These are phyloP conservation scores for Sus cebifrons DNA, from an alignment of 2,797 vertebrate genomes.

Conservation along the genomic window DNA sequence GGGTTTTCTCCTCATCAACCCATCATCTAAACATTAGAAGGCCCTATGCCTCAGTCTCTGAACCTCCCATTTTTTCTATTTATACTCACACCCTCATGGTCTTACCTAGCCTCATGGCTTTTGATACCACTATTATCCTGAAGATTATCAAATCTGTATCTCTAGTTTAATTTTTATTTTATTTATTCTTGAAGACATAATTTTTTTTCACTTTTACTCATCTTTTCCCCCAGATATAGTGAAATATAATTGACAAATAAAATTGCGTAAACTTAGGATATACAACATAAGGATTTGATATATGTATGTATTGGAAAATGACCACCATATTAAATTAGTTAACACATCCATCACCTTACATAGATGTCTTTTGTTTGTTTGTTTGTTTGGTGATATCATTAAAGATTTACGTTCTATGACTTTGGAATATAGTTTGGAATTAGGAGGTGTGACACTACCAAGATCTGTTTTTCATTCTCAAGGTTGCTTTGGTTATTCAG, in stretches of 20 bases:
- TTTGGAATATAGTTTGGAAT: conserved; percentile 2
- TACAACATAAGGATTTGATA: background rate
- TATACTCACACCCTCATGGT: background rate
- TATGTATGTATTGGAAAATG: background rate
- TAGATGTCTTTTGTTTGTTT: background rate
- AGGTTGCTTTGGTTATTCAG: background rate
- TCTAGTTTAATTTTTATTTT: background rate
- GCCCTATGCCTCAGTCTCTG: background rate
- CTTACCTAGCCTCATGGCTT: conserved; percentile 32
- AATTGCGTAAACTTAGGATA: background rate
- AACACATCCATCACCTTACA: background rate
- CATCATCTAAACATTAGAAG: background rate
- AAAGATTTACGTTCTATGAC: background rate
- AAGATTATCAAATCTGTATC: background rate
- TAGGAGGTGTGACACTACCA: background rate
- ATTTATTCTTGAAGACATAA: background rate
- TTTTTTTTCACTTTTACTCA: background rate
- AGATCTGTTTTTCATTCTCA: background rate
- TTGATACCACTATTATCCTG: background rate
- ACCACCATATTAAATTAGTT: background rate
- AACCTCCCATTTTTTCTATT: background rate
- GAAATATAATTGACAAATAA: conserved; percentile 13
- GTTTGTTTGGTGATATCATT: background rate
- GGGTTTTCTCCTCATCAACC: background rate
- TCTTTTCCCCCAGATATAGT: background rate